Evolutionary conservation across 2,113 vertebrate genomes (phyloP).

Genomic region (Charina bottae): DNA sequence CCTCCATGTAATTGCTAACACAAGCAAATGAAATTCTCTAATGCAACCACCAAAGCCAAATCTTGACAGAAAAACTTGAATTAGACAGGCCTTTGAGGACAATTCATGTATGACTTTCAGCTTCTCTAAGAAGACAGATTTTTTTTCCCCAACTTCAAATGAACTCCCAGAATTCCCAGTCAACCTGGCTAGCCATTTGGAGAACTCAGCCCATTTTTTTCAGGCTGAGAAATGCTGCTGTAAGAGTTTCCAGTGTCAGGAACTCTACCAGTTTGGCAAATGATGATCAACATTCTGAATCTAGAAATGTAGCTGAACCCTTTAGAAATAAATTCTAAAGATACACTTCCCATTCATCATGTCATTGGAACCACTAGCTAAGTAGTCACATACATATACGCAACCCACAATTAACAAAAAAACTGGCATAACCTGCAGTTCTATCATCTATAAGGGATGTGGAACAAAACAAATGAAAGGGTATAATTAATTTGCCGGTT

Average conservation of each 20-base stretch:
- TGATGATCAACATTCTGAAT: not conserved
- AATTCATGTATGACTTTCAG: not conserved
- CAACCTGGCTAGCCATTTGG: not conserved
- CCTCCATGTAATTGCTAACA: not conserved
- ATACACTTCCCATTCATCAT: not conserved
- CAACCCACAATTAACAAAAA: slow-evolving; percentile 2
- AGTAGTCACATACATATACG: not conserved
- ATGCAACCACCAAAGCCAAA: not conserved
- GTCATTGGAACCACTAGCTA: not conserved
- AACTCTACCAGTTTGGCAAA: not conserved
- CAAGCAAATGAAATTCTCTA: not conserved
- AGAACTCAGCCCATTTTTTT: not conserved
- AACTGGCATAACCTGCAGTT: not conserved
- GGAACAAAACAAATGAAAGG: not conserved
- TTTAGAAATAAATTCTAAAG: not conserved
- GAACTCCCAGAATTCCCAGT: not conserved
- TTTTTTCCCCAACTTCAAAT: not conserved
- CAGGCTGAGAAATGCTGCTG: not conserved
- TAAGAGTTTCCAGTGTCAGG: not conserved
- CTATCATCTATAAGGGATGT: not conserved
- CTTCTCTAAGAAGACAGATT: not conserved
- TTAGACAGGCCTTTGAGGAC: not conserved
- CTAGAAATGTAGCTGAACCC: not conserved
- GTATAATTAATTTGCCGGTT: slow-evolving; percentile 7
- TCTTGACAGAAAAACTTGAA: not conserved